phyloP scores from a whole-genome alignment of 2,113 vertebrate species.

The Anarhynchus alexandrinus region DNA sequence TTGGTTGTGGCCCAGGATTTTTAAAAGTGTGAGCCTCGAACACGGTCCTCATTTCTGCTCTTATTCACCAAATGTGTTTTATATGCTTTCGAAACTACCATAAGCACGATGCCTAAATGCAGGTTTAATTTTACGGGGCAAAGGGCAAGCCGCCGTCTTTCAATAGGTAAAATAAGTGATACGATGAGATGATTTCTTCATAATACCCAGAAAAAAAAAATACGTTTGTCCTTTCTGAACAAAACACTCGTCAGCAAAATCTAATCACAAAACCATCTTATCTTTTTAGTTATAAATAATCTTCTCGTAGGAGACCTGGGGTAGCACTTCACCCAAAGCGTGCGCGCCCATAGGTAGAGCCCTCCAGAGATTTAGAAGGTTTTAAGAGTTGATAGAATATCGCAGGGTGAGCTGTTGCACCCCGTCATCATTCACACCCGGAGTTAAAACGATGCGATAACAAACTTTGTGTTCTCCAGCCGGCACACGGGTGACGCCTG shows the following conservation, averaged over 20 bases:
- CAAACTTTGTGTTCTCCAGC: not conserved
- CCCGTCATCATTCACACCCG: rapidly evolving
- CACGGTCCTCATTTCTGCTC: not conserved
- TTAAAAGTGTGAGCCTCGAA: rapidly evolving
- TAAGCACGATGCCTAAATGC: not conserved
- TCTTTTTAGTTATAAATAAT: not conserved
- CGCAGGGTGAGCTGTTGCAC: not conserved
- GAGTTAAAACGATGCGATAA: rapidly evolving
- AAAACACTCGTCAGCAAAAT: rapidly evolving
- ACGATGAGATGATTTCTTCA: not conserved
- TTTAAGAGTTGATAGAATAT: not conserved
- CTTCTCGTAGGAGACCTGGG: rapidly evolving
- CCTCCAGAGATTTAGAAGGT: not conserved
- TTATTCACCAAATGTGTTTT: not conserved
- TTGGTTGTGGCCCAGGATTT: not conserved
- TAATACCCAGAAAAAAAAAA: not conserved
- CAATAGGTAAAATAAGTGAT: not conserved
- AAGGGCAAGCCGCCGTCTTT: not conserved
- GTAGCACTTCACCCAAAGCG: not conserved
- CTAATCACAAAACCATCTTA: not conserved
- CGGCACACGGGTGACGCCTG: rapidly evolving
- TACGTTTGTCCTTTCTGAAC: not conserved
- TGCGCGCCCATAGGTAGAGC: not conserved
- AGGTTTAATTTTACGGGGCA: not conserved
- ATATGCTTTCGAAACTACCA: not conserved